Conservation (phyloP, 2,797 vertebrate genomes). For the Catamblyrhynchus diadema region DNA sequence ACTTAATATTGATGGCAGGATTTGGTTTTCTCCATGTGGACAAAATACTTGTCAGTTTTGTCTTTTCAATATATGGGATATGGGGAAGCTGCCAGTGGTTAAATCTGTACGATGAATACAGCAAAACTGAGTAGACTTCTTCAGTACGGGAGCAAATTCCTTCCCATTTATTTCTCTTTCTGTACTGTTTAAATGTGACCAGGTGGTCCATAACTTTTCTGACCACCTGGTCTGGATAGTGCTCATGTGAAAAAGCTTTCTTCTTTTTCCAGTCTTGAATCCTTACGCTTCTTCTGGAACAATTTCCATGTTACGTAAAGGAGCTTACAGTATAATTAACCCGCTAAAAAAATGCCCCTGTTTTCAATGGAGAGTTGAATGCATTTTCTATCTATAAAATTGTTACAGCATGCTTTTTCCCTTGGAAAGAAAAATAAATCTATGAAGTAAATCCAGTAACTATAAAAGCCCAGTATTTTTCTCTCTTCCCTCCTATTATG, state of each 20-base stretch:
- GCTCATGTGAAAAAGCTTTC: not conserved
- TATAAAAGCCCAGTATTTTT: conserved; percentile 12
- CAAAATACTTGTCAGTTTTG: not conserved
- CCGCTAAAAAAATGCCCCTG: not conserved
- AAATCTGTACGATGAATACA: not conserved
- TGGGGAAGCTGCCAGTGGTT: not conserved
- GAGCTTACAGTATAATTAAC: conserved; percentile 45
- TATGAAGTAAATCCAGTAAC: conserved; percentile 27
- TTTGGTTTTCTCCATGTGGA: not conserved
- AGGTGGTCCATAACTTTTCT: not conserved
- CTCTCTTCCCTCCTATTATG: not conserved
- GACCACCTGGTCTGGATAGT: not conserved
- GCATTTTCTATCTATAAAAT: conserved; percentile 46
- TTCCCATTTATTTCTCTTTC: not conserved
- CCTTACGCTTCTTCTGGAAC: conserved; percentile 14
- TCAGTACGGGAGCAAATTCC: fast-evolving
- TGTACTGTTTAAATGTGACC: not conserved
- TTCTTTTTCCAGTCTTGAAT: not conserved
- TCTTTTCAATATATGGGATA: not conserved
- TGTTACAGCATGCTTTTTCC: conserved; percentile 32
- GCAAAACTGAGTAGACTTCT: not conserved
- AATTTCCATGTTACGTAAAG: conserved; percentile 3
- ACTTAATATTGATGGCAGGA: not conserved
- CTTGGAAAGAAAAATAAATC: not conserved
- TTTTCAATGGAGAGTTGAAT: conserved; percentile 38